These are phyloP conservation scores for Antechinus stuartii DNA, from an alignment of 2,113 vertebrate species.

Conservation along the genomic window DNA sequence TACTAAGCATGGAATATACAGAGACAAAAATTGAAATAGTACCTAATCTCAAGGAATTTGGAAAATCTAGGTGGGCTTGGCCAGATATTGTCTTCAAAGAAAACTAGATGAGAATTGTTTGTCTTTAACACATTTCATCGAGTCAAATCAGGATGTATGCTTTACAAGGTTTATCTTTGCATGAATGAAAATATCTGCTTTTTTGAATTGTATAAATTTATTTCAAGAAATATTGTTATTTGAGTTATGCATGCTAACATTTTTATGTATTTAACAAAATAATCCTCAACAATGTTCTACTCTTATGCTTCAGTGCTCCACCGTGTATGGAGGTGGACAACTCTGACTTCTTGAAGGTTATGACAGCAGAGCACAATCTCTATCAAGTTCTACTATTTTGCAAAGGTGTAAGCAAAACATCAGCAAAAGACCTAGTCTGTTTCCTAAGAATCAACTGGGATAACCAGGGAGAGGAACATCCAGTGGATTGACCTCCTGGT, in stretches of 20 bases:
- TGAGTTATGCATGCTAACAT: not conserved
- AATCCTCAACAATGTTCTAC: not conserved
- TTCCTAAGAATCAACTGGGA: not conserved
- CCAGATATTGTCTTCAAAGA: not conserved
- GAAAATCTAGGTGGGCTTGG: not conserved
- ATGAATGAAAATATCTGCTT: not conserved
- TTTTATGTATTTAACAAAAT: not conserved
- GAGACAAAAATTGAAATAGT: not conserved
- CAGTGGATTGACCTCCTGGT: not conserved
- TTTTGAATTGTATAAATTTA: not conserved
- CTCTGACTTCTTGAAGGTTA: not conserved
- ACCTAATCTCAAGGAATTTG: not conserved
- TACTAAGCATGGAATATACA: not conserved
- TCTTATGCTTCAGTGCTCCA: not conserved
- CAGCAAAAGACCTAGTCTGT: not conserved
- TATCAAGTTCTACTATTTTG: not conserved
- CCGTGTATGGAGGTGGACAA: not conserved
- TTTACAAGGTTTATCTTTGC: not conserved
- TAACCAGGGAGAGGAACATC: not conserved
- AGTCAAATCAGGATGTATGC: not conserved
- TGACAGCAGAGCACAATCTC: not conserved
- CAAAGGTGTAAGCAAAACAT: not conserved
- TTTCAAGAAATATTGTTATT: not conserved
- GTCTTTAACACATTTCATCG: not conserved
- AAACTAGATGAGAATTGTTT: not conserved